Evolutionary conservation across 2,797 vertebrate genomes (phyloP).

Genomic region (Hyperoplus immaculatus): DNA sequence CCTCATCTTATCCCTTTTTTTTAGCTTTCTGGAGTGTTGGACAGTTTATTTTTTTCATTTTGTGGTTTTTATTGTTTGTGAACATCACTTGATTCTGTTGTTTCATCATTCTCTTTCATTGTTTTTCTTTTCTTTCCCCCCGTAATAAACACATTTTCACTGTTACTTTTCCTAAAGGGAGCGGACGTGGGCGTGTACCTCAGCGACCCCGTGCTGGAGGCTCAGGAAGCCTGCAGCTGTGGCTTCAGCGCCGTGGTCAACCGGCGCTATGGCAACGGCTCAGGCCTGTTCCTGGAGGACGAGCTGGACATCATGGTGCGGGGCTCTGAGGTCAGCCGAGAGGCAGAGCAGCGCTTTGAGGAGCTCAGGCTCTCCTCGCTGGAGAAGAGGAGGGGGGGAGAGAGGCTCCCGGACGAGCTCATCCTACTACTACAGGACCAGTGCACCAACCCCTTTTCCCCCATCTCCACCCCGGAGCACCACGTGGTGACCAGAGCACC

Average conservation of each 20-base stretch:
- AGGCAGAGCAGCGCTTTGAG: constrained; percentile 96
- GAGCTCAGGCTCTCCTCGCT: constrained; percentile 88
- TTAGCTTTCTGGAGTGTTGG: too few species aligned
- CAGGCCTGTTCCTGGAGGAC: constrained; percentile 97
- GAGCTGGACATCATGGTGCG: constrained; percentile 97
- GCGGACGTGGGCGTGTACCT: constrained; percentile 98
- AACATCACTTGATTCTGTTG: too few species aligned
- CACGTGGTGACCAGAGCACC: constrained; percentile 69
- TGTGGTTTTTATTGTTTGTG: too few species aligned
- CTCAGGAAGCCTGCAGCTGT: constrained; percentile 93
- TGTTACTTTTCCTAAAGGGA: constrained; percentile 83
- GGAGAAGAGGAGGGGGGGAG: constrained; percentile 83
- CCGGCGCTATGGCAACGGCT: constrained; percentile 95
- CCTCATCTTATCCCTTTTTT: too few species aligned
- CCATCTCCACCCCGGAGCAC: constrained; percentile 81
- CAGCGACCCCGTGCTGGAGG: constrained; percentile 93
- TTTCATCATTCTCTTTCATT: too few species aligned
- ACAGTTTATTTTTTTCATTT: too few species aligned
- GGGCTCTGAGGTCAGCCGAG: constrained; percentile 93
- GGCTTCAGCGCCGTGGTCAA: constrained; percentile 99
- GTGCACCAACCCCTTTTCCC: constrained; percentile 96
- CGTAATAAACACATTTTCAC: too few species aligned
- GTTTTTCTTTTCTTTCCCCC: too few species aligned
- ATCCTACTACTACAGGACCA: constrained; percentile 96
- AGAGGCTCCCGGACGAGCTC: constrained; percentile 92